Percentiles rank a stretch among this genome's conserved stretches.
phyloP scores from a whole-genome alignment of 2,113 vertebrate species.

The Hydrolagus affinis region DNA sequence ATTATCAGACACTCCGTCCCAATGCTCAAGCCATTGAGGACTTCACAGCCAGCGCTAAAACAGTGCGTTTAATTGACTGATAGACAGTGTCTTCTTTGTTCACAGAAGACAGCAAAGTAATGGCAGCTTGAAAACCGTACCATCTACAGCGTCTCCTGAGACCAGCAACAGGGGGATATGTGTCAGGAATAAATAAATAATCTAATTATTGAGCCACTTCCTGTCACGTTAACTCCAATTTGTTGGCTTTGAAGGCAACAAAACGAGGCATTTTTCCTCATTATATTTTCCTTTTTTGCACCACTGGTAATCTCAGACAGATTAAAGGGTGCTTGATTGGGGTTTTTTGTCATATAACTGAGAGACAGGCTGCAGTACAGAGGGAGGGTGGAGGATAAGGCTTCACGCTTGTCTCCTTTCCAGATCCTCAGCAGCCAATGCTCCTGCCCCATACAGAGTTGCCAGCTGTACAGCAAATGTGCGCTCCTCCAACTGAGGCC shows the following conservation, averaged over 20 bases:
- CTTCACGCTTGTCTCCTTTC: constrained; percentile 85
- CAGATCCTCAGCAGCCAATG: constrained; percentile 88
- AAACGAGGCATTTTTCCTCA: constrained; percentile 88
- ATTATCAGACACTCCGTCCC: constrained; percentile 70
- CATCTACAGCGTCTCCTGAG: constrained; percentile 75
- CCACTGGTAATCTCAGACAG: constrained; percentile 75
- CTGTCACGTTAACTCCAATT: constrained; percentile 87
- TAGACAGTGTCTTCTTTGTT: constrained; percentile 83
- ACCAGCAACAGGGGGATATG: constrained; percentile 81
- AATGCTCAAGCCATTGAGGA: constrained; percentile 69
- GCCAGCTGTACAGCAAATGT: constrained; percentile 99
- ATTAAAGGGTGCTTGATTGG: constrained; percentile 79
- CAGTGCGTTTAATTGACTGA: constrained; percentile 84
- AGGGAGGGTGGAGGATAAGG: constrained; percentile 61
- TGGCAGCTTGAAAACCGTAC: constrained; percentile 79
- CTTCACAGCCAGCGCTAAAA: constrained; percentile 72
- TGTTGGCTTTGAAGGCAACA: constrained; percentile 85
- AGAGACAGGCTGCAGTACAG: constrained; percentile 74
- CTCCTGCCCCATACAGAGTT: constrained; percentile 95
- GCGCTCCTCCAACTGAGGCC: constrained; percentile 81
- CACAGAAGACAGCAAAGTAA: constrained; percentile 75
- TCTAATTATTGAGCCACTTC: constrained; percentile 89
- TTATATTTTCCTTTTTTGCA: constrained; percentile 77
- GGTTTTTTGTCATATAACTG: constrained; percentile 70
- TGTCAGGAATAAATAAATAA: constrained; percentile 94